Base-by-base conservation (phyloP, 2,113 vertebrate genomes). In the Macheiramphus alcinus region DNA sequence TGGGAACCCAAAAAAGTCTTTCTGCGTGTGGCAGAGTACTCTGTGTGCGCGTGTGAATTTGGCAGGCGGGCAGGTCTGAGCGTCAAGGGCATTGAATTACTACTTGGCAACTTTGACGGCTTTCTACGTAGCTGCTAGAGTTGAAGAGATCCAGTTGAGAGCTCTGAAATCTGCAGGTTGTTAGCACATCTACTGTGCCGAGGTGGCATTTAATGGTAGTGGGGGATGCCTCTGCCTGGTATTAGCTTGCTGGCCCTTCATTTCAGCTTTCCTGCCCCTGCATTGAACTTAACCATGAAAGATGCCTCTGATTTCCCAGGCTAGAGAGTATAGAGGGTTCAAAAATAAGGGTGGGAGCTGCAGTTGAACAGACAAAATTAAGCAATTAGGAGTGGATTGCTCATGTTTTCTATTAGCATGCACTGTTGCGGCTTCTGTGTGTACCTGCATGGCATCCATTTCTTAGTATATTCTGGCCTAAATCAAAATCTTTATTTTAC, bases 371-470 rank as follows among this genome's bases (percentile, higher is more conserved):
- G 66, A 45, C 14, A 11, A 16, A 74, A 6, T 58, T 38, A 59
- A 85, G 32, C 32, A 50, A 16, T 79, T 65, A 43, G 81, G 32
- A 85, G 34, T 31, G 32, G 29, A 21, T 80, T 82, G 70, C 8
- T 67, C 16, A 2, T 62, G 16, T 94, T 81, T 70, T 83, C 38
- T 74, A 1, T n/a, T 42, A 50, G 32, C n/a, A 18, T n/a, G 25
- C 29, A 15, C 72, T 70, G 10, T 58, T 63, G 34, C 0, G 0
- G 32, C 32, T 79, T 63, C 52, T 67, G 27, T 19, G 3, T 45
- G 12, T 23, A 74, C 32, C 20, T 83, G 12, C 23, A 3, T 53
- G 42, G 8, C 18, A 47, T 66, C 58, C 2, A 8, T 80, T 71
- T 84, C 47, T 90, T 73, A 36, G 13, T 29, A 8, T 68, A 18